Evolutionary conservation across 2,113 vertebrate genomes (phyloP), one percentile per base, ranked within the genome.

Genomic region (Myiozetetes cayanensis): DNA sequence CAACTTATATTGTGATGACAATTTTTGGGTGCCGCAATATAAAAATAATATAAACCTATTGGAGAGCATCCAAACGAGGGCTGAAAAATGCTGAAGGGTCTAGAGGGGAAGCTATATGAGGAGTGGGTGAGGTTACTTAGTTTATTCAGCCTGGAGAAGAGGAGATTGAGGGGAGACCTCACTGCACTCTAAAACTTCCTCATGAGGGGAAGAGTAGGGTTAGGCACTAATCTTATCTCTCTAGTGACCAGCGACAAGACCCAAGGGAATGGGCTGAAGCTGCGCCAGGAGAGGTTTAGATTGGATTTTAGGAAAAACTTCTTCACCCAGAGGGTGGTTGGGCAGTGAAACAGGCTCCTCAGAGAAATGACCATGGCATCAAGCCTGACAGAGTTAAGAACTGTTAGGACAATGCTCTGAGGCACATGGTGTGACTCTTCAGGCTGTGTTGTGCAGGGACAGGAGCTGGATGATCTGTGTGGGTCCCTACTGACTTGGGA

Each of bases 21-120:
- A 9, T 14, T 70, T 83, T 47, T 27, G 33, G 6, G 18, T 62
- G 21, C 41, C 47, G 62, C n/a, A 68, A 35, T 19, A 13, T 35
- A 31, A 41, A 25, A 68, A 89, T 14, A n/a, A 31, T 47, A 62
- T 35, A 55, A 62, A 76, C 4, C 25, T 76, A 19, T 62, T 41
- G 53, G 21, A 62, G 14, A 43, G 33, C 14, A 31, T 23, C 0
- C 5, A 62, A 63, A 55, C 11, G 30, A 76, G 25, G 71, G 5
- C 11, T 62, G 35, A 21, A 31, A 67, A 47, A 47, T 47, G 24
- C 30, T 56, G 46, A 61, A 68, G 11, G 20, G 6, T 61, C n/a
- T 2, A 0, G 16, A 62, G 39, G 7, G 9, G 53, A 62, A 83
- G n/a, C 33, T 0, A 0, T 27, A 1, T 41, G 8, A 61, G 6